Percentiles rank a stretch among this genome's conserved stretches.
Evolutionary conservation across 2,113 vertebrate genomes (phyloP).

Genomic region (Chunga burmeisteri): DNA sequence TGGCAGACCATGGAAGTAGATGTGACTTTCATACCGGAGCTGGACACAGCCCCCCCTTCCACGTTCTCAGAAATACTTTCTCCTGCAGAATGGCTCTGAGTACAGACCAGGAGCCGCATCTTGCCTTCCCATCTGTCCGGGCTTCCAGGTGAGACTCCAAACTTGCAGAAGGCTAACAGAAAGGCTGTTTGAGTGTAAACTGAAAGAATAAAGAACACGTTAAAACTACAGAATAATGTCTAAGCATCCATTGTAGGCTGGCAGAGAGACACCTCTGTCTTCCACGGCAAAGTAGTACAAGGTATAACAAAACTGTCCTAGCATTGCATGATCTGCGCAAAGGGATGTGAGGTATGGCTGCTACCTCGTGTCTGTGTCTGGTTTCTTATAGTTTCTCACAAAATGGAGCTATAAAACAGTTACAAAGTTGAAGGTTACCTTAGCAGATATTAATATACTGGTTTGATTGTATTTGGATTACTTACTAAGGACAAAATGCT

Average conservation of each 20-base stretch:
- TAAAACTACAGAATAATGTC: neutral
- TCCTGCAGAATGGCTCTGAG: neutral
- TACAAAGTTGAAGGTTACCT: neutral
- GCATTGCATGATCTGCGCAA: rapidly evolving
- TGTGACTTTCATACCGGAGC: neutral
- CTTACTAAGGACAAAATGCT: constrained; percentile 48
- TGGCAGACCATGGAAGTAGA: neutral
- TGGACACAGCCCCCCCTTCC: neutral
- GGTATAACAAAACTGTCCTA: no score
- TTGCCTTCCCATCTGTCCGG: neutral
- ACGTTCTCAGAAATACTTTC: rapidly evolving
- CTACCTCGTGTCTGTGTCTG: neutral
- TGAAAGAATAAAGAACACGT: neutral
- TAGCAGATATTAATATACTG: neutral
- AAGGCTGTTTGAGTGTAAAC: neutral
- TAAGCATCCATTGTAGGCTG: rapidly evolving
- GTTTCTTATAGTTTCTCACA: neutral
- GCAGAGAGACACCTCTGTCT: neutral
- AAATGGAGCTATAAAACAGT: neutral
- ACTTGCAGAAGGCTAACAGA: neutral
- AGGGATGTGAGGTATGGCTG: neutral
- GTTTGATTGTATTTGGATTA: constrained; percentile 40
- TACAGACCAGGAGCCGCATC: rapidly evolving
- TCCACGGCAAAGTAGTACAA: rapidly evolving
- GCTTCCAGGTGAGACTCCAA: neutral